Evolutionary conservation across 2,888 invertebrate genomes (phyloP).

Genomic region (Diaperis boleti): DNA sequence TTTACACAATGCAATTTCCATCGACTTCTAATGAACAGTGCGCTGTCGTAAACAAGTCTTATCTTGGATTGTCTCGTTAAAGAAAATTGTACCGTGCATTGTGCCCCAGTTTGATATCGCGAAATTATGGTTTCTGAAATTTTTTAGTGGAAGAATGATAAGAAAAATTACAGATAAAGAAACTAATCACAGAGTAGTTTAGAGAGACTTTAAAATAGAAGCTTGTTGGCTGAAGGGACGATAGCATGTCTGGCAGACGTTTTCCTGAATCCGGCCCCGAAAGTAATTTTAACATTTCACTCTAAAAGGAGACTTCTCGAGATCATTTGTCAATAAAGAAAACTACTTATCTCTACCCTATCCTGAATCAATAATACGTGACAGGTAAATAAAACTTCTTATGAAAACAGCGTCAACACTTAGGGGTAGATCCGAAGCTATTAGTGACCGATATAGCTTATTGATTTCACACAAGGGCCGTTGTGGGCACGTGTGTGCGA

Average conservation of each 20-base stretch:
- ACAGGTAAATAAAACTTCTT: slow-evolving; percentile 26
- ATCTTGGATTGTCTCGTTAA: slow-evolving; percentile 35
- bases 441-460: slow-evolving; percentile 45
- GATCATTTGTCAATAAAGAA: background rate
- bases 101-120: slow-evolving; percentile 30
- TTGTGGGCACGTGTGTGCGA: slow-evolving; percentile 30
- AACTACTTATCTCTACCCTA: too few relatives aligned
- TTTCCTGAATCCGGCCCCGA: background rate
- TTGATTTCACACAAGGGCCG: slow-evolving; percentile 45
- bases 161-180: background rate
- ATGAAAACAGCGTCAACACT: slow-evolving; percentile 23
- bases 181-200: background rate
- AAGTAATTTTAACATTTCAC: too few relatives aligned
- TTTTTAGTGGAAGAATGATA: slow-evolving; percentile 3
- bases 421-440: slow-evolving; percentile 35
- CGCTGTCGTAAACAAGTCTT: slow-evolving; percentile 32
- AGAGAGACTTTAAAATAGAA: slow-evolving; percentile 2
- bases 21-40: slow-evolving; percentile 35
- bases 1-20: slow-evolving; percentile 25
- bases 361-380: background rate
- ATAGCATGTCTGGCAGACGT: background rate
- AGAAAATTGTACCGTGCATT: slow-evolving; percentile 27
- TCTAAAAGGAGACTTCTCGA: too few relatives aligned
- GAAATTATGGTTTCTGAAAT: slow-evolving; percentile 22
- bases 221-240: background rate